phyloP scores from a whole-genome alignment of 2,113 vertebrate genomes.

The Chauna torquata region DNA sequence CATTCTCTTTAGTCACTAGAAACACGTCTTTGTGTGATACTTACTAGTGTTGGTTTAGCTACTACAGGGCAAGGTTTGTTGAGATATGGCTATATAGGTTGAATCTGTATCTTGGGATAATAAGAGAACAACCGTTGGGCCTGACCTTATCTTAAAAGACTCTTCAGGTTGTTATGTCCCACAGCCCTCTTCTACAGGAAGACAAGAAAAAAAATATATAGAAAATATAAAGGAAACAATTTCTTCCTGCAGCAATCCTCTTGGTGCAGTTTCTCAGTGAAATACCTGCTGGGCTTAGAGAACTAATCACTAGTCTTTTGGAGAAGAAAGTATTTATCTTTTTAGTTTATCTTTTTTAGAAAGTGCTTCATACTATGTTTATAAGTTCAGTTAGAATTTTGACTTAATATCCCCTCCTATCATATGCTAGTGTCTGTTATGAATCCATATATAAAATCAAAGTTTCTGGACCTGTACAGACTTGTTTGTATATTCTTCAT shows the following conservation, averaged over 20 bases:
- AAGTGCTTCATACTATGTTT: background rate
- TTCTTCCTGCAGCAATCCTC: background rate
- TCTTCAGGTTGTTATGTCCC: background rate
- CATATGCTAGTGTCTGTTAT: background rate
- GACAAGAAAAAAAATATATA: background rate
- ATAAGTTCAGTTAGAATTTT: background rate
- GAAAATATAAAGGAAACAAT: background rate
- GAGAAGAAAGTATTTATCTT: background rate
- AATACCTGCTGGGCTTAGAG: background rate
- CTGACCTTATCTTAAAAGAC: background rate
- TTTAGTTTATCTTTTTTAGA: background rate
- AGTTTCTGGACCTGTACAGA: background rate
- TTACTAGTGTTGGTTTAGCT: background rate
- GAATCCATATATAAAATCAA: background rate
- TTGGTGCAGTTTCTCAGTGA: background rate
- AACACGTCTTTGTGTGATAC: background rate
- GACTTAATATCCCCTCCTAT: background rate
- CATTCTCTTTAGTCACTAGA: background rate
- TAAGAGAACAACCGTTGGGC: background rate
- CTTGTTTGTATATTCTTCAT: background rate
- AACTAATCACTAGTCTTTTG: background rate
- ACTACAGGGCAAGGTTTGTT: background rate
- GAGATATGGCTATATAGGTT: background rate
- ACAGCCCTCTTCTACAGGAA: background rate
- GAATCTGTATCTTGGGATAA: background rate